Evolutionary conservation across 2,888 invertebrate species (phyloP).

Genomic region (Carpatolechia fugitivella): DNA sequence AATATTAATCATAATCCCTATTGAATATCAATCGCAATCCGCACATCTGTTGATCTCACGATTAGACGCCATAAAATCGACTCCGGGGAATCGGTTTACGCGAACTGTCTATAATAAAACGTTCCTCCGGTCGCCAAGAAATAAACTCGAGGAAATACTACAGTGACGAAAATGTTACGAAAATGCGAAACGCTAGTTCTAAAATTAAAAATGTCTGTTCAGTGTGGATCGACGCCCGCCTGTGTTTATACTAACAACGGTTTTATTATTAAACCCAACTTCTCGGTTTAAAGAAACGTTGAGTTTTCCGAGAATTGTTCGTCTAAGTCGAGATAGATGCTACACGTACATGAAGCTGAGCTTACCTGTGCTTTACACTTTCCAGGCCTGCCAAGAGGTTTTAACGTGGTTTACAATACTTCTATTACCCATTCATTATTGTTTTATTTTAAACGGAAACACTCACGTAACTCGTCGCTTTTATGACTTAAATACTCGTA

Average conservation of each 20-base stretch:
- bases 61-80: background rate
- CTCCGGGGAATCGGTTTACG: background rate
- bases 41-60: background rate
- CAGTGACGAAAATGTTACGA: constrained; percentile 28
- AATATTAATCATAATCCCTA: no score
- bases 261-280: constrained; percentile 17
- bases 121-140: constrained; percentile 2
- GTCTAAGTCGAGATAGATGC: background rate
- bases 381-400: no score
- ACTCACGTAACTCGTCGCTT: no score
- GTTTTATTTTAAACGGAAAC: no score
- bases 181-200: constrained; percentile 23
- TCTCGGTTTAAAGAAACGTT: constrained; percentile 6
- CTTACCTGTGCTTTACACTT: no score
- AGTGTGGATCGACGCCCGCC: constrained; percentile 18
- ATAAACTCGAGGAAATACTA: constrained; percentile 20
- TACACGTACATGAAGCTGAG: background rate
- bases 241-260: constrained; percentile 20
- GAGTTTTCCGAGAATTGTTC: background rate
- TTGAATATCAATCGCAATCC: background rate
- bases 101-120: constrained; percentile 1
- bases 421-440: no score
- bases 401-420: no score
- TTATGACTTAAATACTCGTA: no score
- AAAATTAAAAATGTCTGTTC: constrained; percentile 27